Percentiles rank a stretch among this genome's conserved stretches.
Evolutionary conservation across 2,888 invertebrate genomes (phyloP).

Genomic region (Pseudeuparius sepicola): DNA sequence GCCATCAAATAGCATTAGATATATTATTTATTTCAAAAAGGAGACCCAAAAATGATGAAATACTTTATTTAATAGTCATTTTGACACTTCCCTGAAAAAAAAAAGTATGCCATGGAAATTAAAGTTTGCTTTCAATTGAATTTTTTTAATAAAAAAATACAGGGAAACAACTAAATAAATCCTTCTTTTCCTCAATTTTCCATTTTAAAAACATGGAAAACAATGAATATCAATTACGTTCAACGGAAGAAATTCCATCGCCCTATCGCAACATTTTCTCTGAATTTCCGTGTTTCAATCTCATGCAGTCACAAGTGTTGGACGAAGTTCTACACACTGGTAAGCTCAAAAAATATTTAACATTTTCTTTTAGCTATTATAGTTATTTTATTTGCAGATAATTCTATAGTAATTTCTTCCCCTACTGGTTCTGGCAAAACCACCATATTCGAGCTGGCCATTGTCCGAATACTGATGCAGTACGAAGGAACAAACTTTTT

Average conservation of each 20-base stretch:
- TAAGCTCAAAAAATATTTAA: constrained; percentile 28
- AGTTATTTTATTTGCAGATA: constrained; percentile 41
- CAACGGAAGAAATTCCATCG: constrained; percentile 30
- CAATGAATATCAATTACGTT: constrained; percentile 15
- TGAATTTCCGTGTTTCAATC: constrained; percentile 47
- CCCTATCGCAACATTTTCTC: constrained; percentile 28
- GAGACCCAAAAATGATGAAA: too few species aligned
- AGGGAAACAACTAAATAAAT: too few species aligned
- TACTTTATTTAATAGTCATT: too few species aligned
- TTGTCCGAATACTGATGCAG: constrained; percentile 53
- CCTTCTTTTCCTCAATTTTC: too few species aligned
- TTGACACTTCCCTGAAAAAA: too few species aligned
- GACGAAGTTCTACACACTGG: constrained; percentile 57
- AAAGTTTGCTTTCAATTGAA: too few species aligned
- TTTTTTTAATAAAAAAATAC: too few species aligned
- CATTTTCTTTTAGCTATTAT: constrained; percentile 11
- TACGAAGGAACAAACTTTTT: constrained; percentile 36
- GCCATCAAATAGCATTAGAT: too few species aligned
- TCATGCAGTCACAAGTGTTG: constrained; percentile 61
- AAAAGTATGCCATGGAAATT: too few species aligned
- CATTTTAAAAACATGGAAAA: too few species aligned
- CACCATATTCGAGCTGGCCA: constrained; percentile 70
- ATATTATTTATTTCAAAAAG: too few species aligned
- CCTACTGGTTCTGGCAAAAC: constrained; percentile 82
- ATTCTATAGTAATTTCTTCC: constrained; percentile 63